Percentiles rank a stretch among this genome's conserved stretches.
These are phyloP conservation scores for Morone chrysops DNA, from an alignment of 2,113 vertebrate species.

Conservation along the genomic window DNA sequence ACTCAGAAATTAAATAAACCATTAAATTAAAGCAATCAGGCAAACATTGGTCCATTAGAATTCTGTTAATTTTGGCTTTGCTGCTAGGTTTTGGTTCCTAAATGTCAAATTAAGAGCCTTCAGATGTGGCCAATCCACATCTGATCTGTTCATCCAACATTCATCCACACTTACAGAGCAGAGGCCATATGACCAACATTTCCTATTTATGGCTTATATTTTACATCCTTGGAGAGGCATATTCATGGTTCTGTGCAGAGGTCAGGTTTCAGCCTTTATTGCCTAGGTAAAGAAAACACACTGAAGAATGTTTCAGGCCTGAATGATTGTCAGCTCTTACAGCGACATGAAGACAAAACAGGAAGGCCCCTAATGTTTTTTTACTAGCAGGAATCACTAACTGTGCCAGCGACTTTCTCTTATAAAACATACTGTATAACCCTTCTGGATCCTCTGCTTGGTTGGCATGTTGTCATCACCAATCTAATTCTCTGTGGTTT, in stretches of 20 bases:
- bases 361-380: slow-evolving; percentile 73
- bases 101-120: slow-evolving; percentile 9
- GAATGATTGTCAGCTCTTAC: slow-evolving; percentile 62
- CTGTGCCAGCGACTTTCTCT: slow-evolving; percentile 56
- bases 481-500: slow-evolving; percentile 40
- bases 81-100: neutral
- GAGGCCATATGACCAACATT: slow-evolving; percentile 26
- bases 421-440: slow-evolving; percentile 63
- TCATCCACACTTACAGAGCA: slow-evolving; percentile 33
- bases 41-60: slow-evolving; percentile 19
- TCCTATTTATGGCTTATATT: slow-evolving; percentile 55
- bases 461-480: slow-evolving; percentile 42
- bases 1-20: slow-evolving; percentile 23
- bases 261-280: slow-evolving; percentile 71
- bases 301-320: slow-evolving; percentile 70
- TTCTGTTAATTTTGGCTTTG: slow-evolving; percentile 34
- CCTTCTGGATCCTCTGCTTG: slow-evolving; percentile 43
- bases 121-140: slow-evolving; percentile 18
- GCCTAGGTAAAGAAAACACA: slow-evolving; percentile 72
- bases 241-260: slow-evolving; percentile 53
- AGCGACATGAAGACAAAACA: slow-evolving; percentile 75
- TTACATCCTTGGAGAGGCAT: slow-evolving; percentile 51
- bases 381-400: slow-evolving; percentile 78
- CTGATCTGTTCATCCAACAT: slow-evolving; percentile 14
- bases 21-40: slow-evolving; percentile 24